Base-by-base conservation (phyloP, 2,797 vertebrate genomes). In the Rhincodon typus region DNA sequence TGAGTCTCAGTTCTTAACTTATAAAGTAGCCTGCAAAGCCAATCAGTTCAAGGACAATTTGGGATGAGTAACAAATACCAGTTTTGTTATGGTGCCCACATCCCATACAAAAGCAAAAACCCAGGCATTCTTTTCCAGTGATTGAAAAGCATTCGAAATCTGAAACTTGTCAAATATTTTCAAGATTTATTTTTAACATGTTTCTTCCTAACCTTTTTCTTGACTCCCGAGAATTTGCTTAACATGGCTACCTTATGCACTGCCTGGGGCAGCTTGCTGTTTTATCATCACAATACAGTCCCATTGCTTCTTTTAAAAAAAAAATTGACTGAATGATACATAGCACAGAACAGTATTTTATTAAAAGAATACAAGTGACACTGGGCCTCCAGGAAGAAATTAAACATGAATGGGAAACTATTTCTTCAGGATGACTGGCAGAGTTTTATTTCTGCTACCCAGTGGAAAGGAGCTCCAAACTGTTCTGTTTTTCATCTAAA, bases 181-280 rank as follows among this genome's bases (percentile, higher is more conserved):
- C 30, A 4, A 88, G 30, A 13, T 12, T 69, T 66, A 21, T 70
- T 42, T 94, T 67, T 70, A 5, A 38, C 69, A 94, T 25, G 91
- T 46, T 94, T 94, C 21, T 46, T 94, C 46, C 12, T 13, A 69
- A 46, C n/a, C 21, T 70, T 94, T 70, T 21, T 25, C 25, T 94
- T 7, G 53, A 94, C 62, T 70, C 38, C n/a, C 2, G 67, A 70
- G 67, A 94, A 25, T 94, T 94, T 25, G 19, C 67, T 94, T 23
- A 94, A 94, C 53, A 46, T 13, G n/a, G 67, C 67, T 67, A 94
- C 3, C 13, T 70, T 46, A 4, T 23, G 38, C 23, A 38, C 17
- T 94, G 66, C n/a, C 91, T 94, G 91, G 53, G 62, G 66, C 91
- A 94, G 19, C 62, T 91, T 66, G 12, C 12, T 90, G 87, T 62